Evolutionary conservation across 2,888 invertebrate species (phyloP).

Genomic region (Lamellibrachia satsuma): DNA sequence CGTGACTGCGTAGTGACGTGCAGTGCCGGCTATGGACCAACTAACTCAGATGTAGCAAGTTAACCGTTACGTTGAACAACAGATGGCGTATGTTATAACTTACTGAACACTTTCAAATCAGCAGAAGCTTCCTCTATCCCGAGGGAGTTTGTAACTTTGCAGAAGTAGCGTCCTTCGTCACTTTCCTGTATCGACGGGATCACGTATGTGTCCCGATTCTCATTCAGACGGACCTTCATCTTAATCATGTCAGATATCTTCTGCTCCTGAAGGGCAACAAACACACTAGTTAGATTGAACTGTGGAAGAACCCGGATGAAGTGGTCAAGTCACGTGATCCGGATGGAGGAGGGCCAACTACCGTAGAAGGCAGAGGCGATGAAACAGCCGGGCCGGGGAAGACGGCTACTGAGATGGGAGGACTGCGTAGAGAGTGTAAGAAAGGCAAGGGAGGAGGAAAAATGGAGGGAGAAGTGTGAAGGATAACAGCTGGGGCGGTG

Average conservation of each 20-base stretch:
- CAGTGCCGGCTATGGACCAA: background rate
- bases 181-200: slow-evolving; percentile 23
- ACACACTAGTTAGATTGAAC: background rate
- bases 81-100: background rate
- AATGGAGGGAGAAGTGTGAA: too few species aligned
- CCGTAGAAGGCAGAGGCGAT: too few species aligned
- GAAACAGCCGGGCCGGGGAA: too few species aligned
- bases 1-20: background rate
- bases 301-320: too few species aligned
- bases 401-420: too few species aligned
- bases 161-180: slow-evolving; percentile 37
- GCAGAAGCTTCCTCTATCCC: slow-evolving; percentile 28
- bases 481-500: too few species aligned
- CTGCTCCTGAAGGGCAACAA: slow-evolving; percentile 26
- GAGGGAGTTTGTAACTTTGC: slow-evolving; percentile 33
- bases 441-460: too few species aligned
- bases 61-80: background rate
- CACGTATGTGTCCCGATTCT: slow-evolving; percentile 1
- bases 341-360: too few species aligned
- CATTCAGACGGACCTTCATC: slow-evolving; percentile 27
- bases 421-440: too few species aligned
- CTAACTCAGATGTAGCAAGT: background rate
- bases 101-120: slow-evolving; percentile 31
- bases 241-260: slow-evolving; percentile 29
- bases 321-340: too few species aligned